These are phyloP conservation scores for Poecilia latipinna DNA, from an alignment of 2,113 vertebrate genomes.

Conservation along the genomic window DNA sequence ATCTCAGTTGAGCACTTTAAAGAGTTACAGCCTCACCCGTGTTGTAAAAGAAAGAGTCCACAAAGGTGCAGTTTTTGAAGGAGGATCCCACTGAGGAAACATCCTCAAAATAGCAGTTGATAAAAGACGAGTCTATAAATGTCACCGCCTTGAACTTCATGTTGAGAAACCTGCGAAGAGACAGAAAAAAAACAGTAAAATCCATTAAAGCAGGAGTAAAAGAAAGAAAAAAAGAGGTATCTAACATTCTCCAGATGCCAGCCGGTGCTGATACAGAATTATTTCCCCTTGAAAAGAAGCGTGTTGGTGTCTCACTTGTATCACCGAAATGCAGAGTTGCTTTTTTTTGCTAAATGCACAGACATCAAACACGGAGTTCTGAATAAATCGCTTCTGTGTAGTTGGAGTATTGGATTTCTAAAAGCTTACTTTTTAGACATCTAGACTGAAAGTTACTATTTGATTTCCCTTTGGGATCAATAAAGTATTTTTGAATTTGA, in stretches of 20 bases:
- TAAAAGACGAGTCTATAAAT: constrained; percentile 92
- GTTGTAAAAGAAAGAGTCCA: constrained; percentile 88
- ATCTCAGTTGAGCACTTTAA: background rate
- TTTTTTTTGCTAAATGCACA: background rate
- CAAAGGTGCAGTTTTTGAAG: constrained; percentile 93
- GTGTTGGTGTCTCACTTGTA: background rate
- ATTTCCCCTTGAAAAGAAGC: background rate
- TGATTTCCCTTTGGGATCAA: no score
- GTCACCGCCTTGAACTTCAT: constrained; percentile 96
- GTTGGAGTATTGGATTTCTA: no score
- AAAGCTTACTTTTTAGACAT: background rate
- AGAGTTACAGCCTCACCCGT: constrained; percentile 81
- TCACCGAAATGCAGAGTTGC: constrained; percentile 11
- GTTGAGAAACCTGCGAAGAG: constrained; percentile 82
- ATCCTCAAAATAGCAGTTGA: constrained; percentile 92
- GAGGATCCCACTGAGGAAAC: constrained; percentile 90
- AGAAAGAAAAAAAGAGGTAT: background rate
- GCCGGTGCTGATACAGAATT: background rate
- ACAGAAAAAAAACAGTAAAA: background rate
- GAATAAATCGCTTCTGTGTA: background rate
- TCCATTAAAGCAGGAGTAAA: background rate
- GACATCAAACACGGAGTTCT: background rate
- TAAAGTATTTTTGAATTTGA: no score
- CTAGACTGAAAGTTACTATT: background rate
- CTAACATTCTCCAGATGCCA: constrained; percentile 5